These are phyloP conservation scores for Chrysolina oricalcia DNA, from an alignment of 2,888 invertebrate genomes.

Conservation along the genomic window DNA sequence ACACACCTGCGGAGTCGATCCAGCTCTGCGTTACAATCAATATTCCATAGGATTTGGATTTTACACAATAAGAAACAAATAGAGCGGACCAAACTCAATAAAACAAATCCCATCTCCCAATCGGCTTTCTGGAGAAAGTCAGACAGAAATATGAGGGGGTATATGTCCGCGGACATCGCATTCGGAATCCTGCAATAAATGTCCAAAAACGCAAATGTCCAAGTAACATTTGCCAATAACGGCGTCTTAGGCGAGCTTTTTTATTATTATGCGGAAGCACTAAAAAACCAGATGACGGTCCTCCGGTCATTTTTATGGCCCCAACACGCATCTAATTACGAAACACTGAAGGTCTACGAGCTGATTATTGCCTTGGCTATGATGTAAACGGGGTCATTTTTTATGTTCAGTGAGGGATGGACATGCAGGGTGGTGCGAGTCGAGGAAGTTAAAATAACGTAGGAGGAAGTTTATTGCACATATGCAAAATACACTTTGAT, in stretches of 20 bases:
- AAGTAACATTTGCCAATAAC: conserved; percentile 72
- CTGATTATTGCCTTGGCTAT: conserved; percentile 60
- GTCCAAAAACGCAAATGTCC: conserved; percentile 72
- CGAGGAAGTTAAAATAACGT: background rate
- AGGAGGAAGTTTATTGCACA: conserved; percentile 8
- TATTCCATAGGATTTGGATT: conserved; percentile 69
- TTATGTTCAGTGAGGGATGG: conserved; percentile 45
- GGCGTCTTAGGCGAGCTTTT: conserved; percentile 71
- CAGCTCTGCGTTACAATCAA: conserved; percentile 60
- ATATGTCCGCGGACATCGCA: conserved; percentile 60
- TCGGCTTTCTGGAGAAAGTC: conserved; percentile 46
- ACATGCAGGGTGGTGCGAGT: conserved; percentile 24
- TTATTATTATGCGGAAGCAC: conserved; percentile 79
- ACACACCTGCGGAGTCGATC: background rate
- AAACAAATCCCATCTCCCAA: conserved; percentile 71
- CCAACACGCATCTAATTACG: conserved; percentile 71
- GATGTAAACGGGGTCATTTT: conserved; percentile 54
- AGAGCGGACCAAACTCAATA: conserved; percentile 71
- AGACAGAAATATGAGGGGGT: conserved; percentile 23
- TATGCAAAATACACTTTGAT: conserved; percentile 11
- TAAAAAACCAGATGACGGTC: conserved; percentile 79
- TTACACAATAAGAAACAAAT: conserved; percentile 71
- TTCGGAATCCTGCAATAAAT: conserved; percentile 68
- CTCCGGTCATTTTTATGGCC: conserved; percentile 68
- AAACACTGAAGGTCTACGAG: conserved; percentile 57